Evolutionary conservation across 2,888 invertebrate genomes (phyloP).

Genomic region (Pilophorus perplexus): DNA sequence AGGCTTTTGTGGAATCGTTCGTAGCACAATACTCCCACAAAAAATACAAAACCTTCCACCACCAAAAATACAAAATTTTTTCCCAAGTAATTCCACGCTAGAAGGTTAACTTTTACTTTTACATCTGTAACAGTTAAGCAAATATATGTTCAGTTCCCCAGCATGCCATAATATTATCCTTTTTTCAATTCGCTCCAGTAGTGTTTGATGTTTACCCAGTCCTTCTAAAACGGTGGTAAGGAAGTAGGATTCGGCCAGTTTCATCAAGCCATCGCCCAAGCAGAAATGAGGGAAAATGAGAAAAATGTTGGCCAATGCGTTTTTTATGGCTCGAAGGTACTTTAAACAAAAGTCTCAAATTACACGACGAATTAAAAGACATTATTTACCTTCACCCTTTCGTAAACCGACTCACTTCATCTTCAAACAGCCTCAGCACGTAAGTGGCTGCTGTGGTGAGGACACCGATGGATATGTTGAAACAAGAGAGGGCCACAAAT

Average conservation of each 20-base stretch:
- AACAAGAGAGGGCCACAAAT: conserved; percentile 76
- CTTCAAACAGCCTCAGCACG: conserved; percentile 50
- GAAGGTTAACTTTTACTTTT: conserved; percentile 43
- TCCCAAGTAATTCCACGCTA: conserved; percentile 63
- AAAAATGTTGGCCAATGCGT: conserved; percentile 40
- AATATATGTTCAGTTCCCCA: not conserved
- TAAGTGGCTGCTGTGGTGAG: conserved; percentile 58
- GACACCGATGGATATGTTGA: conserved; percentile 76
- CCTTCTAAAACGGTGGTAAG: conserved; percentile 49
- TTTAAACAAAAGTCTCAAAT: conserved; percentile 39
- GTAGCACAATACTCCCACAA: conserved; percentile 42
- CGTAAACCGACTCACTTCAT: conserved; percentile 36
- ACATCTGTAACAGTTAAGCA: conserved; percentile 32
- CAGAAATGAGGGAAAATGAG: conserved; percentile 82
- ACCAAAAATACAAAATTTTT: conserved; percentile 65
- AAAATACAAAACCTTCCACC: conserved; percentile 58
- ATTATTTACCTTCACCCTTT: not conserved
- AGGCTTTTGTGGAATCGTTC: conserved; percentile 50
- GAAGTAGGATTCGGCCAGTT: conserved; percentile 44
- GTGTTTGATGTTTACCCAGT: conserved; percentile 42
- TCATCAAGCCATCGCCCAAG: conserved; percentile 70
- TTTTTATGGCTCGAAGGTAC: conserved; percentile 39
- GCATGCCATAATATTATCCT: not conserved
- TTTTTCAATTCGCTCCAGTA: too few relatives aligned
- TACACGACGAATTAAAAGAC: not conserved